Evolutionary conservation across 2,113 vertebrate species (phyloP).

Genomic region (Myrmophylax atrothorax): DNA sequence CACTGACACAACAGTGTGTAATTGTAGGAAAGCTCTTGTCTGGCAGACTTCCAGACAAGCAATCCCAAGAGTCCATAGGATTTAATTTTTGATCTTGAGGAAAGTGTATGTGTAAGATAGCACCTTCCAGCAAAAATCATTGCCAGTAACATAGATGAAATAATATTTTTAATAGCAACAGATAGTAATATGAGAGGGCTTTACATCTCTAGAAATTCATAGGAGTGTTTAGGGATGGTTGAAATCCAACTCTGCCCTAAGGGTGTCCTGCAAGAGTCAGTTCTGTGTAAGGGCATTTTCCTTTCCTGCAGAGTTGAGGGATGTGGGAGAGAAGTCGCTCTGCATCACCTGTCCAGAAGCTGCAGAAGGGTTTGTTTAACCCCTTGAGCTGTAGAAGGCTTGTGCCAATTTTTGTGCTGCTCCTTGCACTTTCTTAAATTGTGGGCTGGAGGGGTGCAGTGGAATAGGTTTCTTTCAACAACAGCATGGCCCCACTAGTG

Average conservation of each 20-base stretch:
- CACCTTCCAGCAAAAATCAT: constrained; percentile 19
- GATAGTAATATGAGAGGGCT: neutral
- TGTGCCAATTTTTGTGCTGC: neutral
- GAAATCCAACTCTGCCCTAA: neutral
- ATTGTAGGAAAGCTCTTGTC: constrained; percentile 2
- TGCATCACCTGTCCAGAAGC: neutral
- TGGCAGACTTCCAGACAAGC: constrained; percentile 52
- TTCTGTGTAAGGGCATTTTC: neutral
- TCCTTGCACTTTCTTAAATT: neutral
- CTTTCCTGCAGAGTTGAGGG: neutral
- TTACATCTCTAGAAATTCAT: neutral
- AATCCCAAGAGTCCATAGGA: constrained; percentile 39
- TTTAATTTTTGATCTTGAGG: constrained; percentile 44
- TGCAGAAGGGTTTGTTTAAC: neutral
- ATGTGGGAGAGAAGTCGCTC: neutral
- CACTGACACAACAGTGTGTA: constrained; percentile 17
- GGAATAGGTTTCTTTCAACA: neutral
- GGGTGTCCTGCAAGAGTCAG: neutral
- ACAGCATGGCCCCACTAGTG: fast-evolving
- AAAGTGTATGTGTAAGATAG: neutral
- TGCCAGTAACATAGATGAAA: neutral
- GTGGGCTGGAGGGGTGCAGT: neutral
- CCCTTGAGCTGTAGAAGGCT: neutral
- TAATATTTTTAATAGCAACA: neutral
- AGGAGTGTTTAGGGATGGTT: neutral